Percentiles rank a stretch among this genome's conserved stretches.
These are phyloP conservation scores for Neotragus pygmaeus DNA, from an alignment of 2,113 vertebrate species.

Conservation along the genomic window DNA sequence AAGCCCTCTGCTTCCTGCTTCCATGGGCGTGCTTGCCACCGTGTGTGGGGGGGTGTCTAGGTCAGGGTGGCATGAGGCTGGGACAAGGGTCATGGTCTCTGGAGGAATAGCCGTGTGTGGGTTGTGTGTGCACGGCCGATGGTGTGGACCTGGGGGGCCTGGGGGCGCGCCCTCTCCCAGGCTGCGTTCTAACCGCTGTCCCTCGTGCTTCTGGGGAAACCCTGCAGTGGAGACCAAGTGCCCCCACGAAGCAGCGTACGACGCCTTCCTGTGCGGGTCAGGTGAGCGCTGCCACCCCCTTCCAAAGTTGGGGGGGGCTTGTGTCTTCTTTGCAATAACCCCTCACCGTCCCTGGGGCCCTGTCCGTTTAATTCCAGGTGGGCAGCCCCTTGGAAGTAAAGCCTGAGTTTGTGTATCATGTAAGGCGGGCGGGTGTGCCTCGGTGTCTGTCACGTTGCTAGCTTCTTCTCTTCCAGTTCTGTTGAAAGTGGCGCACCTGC, in stretches of 20 bases:
- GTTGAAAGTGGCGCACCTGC: constrained; percentile 81
- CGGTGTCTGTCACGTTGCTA: background rate
- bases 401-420: accelerated
- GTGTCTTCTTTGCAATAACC: accelerated
- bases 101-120: accelerated
- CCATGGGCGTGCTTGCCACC: accelerated
- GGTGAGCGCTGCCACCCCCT: constrained; percentile 60
- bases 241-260: constrained; percentile 82
- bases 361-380: background rate
- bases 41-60: accelerated
- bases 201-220: background rate
- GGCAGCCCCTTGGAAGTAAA: too few relatives aligned
- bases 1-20: background rate
- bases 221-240: constrained; percentile 73
- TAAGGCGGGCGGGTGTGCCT: accelerated
- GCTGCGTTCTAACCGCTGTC: background rate
- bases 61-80: accelerated
- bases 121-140: accelerated
- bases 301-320: background rate
- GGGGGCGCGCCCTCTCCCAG: background rate
- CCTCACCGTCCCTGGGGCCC: background rate
- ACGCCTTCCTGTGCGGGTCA: constrained; percentile 84
- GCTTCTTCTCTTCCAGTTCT: constrained; percentile 76
- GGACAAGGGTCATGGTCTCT: background rate
- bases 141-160: accelerated